Conservation (phyloP, 2,797 vertebrate genomes). For the Chaetophractus vellerosus region DNA sequence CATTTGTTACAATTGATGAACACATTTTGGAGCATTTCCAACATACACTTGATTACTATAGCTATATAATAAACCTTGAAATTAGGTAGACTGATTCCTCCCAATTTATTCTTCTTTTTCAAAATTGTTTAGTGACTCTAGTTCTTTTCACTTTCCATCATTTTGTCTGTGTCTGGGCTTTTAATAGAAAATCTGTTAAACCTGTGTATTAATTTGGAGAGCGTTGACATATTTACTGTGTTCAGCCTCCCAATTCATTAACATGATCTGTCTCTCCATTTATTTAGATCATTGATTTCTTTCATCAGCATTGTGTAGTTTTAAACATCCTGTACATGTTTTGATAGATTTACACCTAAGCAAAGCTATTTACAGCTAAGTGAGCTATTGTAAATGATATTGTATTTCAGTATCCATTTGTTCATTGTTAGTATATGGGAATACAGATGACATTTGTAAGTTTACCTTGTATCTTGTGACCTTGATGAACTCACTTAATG, state of each 20-base stretch:
- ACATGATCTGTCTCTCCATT: background rate
- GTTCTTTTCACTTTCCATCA: background rate
- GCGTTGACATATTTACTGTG: background rate
- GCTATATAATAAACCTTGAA: background rate
- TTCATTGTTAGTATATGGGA: background rate
- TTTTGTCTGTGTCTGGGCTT: background rate
- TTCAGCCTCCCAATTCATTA: background rate
- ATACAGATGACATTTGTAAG: background rate
- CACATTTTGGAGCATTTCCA: too few relatives aligned
- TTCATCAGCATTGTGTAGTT: background rate
- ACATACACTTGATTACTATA: background rate
- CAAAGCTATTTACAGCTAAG: background rate
- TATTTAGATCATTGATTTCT: constrained; percentile 21
- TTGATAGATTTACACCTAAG: background rate
- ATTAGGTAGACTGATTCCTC: background rate
- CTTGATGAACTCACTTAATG: background rate
- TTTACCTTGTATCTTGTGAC: background rate
- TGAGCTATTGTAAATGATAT: background rate
- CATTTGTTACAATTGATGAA: too few relatives aligned
- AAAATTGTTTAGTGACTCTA: background rate
- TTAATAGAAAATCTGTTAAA: constrained; percentile 3
- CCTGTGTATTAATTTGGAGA: background rate
- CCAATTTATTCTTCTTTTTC: constrained; percentile 20
- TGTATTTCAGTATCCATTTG: background rate
- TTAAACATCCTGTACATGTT: background rate